These are phyloP conservation scores for Agrypnia vestita DNA, from an alignment of 1,140 invertebrate genomes.

Conservation along the genomic window DNA sequence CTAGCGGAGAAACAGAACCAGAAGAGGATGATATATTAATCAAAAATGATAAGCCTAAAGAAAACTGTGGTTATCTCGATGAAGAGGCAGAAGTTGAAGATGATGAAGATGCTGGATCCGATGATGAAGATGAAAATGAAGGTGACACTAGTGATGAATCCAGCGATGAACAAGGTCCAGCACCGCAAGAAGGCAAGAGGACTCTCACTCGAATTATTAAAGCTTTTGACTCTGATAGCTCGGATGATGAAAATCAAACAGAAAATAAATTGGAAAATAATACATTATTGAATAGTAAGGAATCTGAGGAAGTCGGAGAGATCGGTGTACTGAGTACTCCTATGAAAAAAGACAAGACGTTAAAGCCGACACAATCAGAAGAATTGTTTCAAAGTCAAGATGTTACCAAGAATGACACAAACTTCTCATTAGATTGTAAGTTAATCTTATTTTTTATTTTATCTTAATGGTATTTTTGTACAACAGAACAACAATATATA, in stretches of 20 bases:
- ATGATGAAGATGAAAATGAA: conserved; percentile 63
- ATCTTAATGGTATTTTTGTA: too few species aligned
- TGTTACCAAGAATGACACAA: conserved; percentile 46
- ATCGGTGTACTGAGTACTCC: conserved; percentile 41
- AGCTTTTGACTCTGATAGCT: conserved; percentile 56
- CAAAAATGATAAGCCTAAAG: conserved; percentile 62
- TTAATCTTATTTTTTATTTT: conserved; percentile 3
- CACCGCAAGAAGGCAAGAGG: conserved; percentile 60
- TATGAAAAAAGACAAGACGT: conserved; percentile 29
- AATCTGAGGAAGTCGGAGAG: background rate
- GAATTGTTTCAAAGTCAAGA: conserved; percentile 52
- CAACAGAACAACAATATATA: too few species aligned
- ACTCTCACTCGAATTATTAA: conserved; percentile 62
- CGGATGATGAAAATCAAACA: conserved; percentile 56
- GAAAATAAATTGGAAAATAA: conserved; percentile 47
- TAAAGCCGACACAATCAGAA: conserved; percentile 25
- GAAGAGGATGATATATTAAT: conserved; percentile 68
- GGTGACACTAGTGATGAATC: conserved; percentile 65
- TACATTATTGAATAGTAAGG: conserved; percentile 44
- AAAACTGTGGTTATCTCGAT: conserved; percentile 64
- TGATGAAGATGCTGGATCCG: conserved; percentile 63
- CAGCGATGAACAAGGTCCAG: conserved; percentile 63
- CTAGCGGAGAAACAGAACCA: conserved; percentile 61
- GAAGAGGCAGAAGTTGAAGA: conserved; percentile 69
- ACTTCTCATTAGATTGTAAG: conserved; percentile 53